Conservation (phyloP, 2,113 vertebrate species). For the Bos indicus region DNA sequence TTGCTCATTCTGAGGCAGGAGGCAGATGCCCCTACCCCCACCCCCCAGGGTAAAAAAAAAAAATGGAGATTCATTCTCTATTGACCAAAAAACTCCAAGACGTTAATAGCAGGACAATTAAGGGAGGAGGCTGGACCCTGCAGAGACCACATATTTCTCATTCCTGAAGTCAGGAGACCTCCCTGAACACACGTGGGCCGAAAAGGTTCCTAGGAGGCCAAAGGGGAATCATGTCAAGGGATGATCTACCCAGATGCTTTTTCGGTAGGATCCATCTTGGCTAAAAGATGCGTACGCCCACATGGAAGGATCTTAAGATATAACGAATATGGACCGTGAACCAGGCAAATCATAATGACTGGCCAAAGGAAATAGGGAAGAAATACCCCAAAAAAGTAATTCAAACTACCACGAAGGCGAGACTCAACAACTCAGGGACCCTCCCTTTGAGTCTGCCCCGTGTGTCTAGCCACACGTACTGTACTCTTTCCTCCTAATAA, state of each 20-base stretch:
- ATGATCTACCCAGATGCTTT: not conserved
- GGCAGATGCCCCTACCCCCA: not conserved
- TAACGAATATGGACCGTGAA: not conserved
- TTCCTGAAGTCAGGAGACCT: not conserved
- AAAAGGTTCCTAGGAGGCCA: not conserved
- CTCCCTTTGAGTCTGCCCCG: not conserved
- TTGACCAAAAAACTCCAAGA: not conserved
- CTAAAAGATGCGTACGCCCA: not conserved
- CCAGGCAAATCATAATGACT: not conserved
- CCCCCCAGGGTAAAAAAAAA: not conserved
- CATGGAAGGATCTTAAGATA: not conserved
- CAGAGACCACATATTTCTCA: not conserved
- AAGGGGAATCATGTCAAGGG: not conserved
- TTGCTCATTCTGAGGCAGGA: not conserved
- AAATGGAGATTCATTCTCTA: not conserved
- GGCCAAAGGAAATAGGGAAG: not conserved
- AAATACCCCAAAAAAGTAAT: not conserved
- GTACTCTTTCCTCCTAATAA: not conserved
- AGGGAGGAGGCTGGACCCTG: not conserved
- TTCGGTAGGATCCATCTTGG: not conserved
- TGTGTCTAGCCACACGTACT: not conserved
- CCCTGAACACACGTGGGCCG: not conserved
- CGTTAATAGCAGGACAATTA: not conserved
- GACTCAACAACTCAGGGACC: not conserved
- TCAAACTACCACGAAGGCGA: not conserved